These are phyloP conservation scores for Ispidina picta DNA, from an alignment of 2,797 vertebrate genomes.

Conservation along the genomic window DNA sequence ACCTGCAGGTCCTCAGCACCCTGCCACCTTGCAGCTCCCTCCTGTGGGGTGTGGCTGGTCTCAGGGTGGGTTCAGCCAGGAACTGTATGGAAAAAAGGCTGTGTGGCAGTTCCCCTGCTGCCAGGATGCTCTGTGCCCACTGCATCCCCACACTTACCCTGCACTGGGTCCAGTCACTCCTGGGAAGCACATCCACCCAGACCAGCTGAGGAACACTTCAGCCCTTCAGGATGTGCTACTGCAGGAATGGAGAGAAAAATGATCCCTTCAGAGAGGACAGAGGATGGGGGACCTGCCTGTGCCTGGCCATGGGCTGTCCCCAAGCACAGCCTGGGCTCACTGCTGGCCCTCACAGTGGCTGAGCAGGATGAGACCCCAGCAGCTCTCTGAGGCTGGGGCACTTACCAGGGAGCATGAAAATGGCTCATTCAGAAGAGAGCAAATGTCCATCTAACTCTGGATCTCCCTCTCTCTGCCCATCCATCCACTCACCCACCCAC, in stretches of 20 bases:
- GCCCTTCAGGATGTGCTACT: background rate
- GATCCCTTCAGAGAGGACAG: background rate
- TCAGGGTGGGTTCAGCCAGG: background rate
- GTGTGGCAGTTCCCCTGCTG: background rate
- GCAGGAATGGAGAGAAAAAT: background rate
- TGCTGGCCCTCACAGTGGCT: background rate
- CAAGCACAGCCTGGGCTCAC: rapidly evolving
- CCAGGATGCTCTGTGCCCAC: background rate
- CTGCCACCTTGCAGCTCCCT: background rate
- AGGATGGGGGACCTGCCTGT: background rate
- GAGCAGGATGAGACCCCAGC: background rate
- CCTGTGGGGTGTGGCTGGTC: rapidly evolving
- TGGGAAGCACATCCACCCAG: background rate
- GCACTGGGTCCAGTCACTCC: background rate
- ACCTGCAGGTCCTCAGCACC: background rate
- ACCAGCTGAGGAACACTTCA: background rate
- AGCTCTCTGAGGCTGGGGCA: background rate
- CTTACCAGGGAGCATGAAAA: background rate
- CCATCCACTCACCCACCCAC: too few species aligned
- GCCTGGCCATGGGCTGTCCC: background rate
- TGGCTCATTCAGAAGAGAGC: background rate
- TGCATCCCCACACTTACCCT: rapidly evolving
- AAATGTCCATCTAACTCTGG: background rate
- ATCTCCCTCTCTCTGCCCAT: background rate
- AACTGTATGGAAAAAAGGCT: background rate